Evolutionary conservation across 2,113 vertebrate species (phyloP).

Genomic region (Rhabdornis inornatus): DNA sequence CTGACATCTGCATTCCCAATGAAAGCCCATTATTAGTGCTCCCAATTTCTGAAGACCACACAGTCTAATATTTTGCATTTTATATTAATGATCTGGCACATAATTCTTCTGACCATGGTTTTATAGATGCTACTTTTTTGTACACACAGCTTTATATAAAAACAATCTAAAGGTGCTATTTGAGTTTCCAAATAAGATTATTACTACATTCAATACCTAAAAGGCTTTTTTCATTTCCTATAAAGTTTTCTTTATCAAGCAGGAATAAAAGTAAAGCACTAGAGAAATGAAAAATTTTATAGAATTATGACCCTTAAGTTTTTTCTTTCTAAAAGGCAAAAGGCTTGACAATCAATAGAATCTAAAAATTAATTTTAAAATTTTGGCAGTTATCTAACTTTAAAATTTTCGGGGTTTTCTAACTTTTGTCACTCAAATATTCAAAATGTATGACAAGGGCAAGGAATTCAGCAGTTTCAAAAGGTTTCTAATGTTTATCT

Average conservation of each 20-base stretch:
- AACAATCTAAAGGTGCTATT: not conserved
- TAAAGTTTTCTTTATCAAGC: not conserved
- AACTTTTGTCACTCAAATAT: not conserved
- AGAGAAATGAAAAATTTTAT: not conserved
- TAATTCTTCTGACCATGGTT: not conserved
- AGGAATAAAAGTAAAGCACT: not conserved
- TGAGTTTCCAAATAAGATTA: not conserved
- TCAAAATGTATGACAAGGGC: not conserved
- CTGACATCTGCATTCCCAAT: constrained; percentile 64
- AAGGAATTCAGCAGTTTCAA: not conserved
- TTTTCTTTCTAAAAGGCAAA: not conserved
- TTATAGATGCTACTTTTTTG: not conserved
- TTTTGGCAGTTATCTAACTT: not conserved
- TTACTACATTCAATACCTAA: not conserved
- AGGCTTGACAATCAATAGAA: not conserved
- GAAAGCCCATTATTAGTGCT: constrained; percentile 45
- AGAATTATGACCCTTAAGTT: not conserved
- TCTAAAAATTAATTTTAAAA: not conserved
- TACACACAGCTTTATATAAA: not conserved
- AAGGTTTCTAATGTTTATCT: not conserved
- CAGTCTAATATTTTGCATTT: not conserved
- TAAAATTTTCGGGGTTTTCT: not conserved
- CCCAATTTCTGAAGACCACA: not conserved
- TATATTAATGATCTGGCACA: not conserved
- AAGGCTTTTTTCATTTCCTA: not conserved